Percentiles rank a stretch among this genome's conserved stretches.
Conservation (phyloP, 53 echinoderm and acorn worm species). For the Holothuria leucospilota region DNA sequence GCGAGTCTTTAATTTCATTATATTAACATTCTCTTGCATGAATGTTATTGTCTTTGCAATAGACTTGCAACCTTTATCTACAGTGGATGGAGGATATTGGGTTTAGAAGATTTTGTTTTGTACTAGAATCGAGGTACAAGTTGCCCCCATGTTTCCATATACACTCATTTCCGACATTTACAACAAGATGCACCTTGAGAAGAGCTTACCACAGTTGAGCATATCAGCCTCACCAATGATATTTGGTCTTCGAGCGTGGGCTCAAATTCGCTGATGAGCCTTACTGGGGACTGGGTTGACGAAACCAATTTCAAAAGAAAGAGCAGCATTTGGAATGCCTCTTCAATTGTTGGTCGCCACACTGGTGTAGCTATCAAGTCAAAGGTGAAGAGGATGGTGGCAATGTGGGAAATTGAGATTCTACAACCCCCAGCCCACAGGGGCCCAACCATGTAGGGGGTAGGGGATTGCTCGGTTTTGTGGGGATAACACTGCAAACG, state of each 20-base stretch:
- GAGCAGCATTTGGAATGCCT: slow-evolving; percentile 3
- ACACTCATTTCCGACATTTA: slow-evolving; percentile 41
- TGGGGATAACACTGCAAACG: slow-evolving; percentile 42
- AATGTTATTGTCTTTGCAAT: neutral
- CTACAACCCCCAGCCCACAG: too few species aligned
- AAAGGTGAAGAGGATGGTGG: slow-evolving; percentile 19
- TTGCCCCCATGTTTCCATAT: slow-evolving; percentile 21
- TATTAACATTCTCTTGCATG: too few species aligned
- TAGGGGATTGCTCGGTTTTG: too few species aligned
- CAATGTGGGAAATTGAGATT: slow-evolving; percentile 25
- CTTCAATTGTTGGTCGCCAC: slow-evolving; percentile 33
- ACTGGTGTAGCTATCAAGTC: slow-evolving; percentile 38
- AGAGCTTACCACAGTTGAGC: neutral
- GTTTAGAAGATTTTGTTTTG: slow-evolving; percentile 31
- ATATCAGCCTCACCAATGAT: slow-evolving; percentile 46
- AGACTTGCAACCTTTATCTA: slow-evolving; percentile 28
- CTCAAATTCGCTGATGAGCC: slow-evolving; percentile 36
- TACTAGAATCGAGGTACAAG: slow-evolving; percentile 26
- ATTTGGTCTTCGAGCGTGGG: slow-evolving; percentile 37
- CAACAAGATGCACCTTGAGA: neutral
- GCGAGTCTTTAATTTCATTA: too few species aligned
- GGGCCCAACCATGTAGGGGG: too few species aligned
- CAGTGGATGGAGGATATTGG: slow-evolving; percentile 26
- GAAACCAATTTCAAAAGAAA: slow-evolving; percentile 14
- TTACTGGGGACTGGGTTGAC: slow-evolving; percentile 46